Evolutionary conservation across 2,888 invertebrate genomes (phyloP).

Genomic region (Lepidonotus clava): DNA sequence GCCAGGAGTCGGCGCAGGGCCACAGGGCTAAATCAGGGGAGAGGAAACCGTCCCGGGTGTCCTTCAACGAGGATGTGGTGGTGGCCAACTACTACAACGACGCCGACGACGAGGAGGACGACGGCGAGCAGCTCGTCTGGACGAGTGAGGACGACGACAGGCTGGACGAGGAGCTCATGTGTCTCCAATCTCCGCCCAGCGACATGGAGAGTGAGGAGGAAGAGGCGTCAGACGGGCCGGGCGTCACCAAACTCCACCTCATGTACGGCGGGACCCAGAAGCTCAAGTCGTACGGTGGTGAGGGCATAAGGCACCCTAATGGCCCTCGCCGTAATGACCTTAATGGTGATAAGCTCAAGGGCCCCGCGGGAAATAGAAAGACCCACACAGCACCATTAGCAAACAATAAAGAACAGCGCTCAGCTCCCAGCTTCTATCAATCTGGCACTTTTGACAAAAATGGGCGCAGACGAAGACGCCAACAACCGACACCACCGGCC

Average conservation of each 20-base stretch:
- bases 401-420: too few species aligned
- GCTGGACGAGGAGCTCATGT: constrained; percentile 14
- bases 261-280: background rate
- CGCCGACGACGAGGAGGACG: background rate
- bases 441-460: background rate
- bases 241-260: background rate
- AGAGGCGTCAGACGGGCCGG: background rate
- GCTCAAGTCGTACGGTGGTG: background rate
- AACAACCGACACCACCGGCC: too few species aligned
- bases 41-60: constrained; percentile 17
- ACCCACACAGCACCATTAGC: too few species aligned
- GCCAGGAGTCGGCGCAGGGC: too few species aligned
- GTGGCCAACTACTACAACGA: constrained; percentile 12
- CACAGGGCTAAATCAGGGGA: background rate
- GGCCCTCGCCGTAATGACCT: too few species aligned
- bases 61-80: constrained; percentile 20
- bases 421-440: background rate
- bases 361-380: too few species aligned
- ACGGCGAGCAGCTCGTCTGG: background rate
- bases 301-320: background rate
- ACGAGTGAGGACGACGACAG: constrained; percentile 27
- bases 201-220: background rate
- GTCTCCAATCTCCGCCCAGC: background rate
- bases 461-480: background rate
- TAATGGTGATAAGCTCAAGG: too few species aligned